Base-by-base conservation (phyloP, 2,797 vertebrate genomes). In the Remorina albescens region DNA sequence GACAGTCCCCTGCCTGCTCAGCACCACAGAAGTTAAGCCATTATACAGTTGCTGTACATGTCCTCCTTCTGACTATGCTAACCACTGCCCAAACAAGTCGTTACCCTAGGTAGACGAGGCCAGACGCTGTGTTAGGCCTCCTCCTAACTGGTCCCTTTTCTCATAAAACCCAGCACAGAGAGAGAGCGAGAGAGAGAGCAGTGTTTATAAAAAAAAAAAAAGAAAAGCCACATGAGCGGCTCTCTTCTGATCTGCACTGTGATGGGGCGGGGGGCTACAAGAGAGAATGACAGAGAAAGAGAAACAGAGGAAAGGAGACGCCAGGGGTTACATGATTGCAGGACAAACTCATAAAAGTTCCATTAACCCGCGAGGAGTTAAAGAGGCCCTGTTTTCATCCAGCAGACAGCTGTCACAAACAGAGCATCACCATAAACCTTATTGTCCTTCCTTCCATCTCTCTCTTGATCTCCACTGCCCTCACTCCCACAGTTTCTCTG, bases 391-490 rank as follows among this genome's bases (percentile, higher is more conserved):
- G 96, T 98, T 98, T 97, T 97, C 95, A 96, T 96, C 95, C 96
- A 96, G 95, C 95, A 97, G 97, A 96, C 97, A 97, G 96, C 96
- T 95, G 94, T 96, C 96, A 95, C 97, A 98, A 98, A 98, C 97
- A 97, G 96, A 97, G 95, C 95, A 96, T 96, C 96, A 94, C 96
- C 96, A 96, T 99, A 98, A 99, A 98, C 93, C 91, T 92, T 86
- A 41, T 66, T 92, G 90, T 93, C 92, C 81, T 93, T 90, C 87
- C 71, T 70, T 78, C 81, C 80, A 74, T 84, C 67, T 81, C 70
- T 44, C 71, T 78, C 89, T 91, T 85, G 69, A 88, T 88, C 89
- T 86, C 61, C 58, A 11, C 41, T 75, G 62, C 56, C 28, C 36
- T 74, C 63, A 8, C 58, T 78, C 65, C 25, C 64, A 64, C 67